phyloP scores from a whole-genome alignment of 37 sponge, comb jelly and placozoan genomes.

The Theonella swinhoei region DNA sequence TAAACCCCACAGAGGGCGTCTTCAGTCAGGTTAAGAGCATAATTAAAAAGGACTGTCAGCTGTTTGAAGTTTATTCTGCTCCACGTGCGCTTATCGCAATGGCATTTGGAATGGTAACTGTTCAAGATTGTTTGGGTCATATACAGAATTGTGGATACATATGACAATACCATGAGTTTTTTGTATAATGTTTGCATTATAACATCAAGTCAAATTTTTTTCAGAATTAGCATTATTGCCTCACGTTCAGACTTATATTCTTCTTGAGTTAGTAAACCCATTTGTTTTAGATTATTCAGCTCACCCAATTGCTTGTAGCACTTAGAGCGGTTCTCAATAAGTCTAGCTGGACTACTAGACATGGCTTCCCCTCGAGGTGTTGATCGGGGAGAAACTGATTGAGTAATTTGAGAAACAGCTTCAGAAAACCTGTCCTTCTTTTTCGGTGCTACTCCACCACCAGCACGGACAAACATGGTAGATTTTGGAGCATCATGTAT shows the following conservation, averaged over 20 bases:
- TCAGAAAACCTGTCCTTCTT: background rate
- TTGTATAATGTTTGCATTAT: no score
- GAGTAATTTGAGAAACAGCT: background rate
- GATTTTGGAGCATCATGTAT: slow-evolving; percentile 13
- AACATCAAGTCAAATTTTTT: no score
- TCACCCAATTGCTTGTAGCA: no score
- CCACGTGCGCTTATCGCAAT: background rate
- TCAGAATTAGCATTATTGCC: no score
- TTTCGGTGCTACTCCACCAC: background rate
- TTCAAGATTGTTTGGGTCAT: background rate
- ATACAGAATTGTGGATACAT: no score
- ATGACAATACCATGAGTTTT: background rate
- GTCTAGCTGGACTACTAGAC: no score
- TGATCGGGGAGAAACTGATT: no score
- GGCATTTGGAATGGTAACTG: slow-evolving; percentile 21
- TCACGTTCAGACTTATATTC: background rate
- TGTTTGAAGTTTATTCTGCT: slow-evolving; percentile 5
- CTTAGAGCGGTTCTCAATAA: no score
- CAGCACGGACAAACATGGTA: slow-evolving; percentile 11
- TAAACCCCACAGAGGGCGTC: slow-evolving; percentile 35
- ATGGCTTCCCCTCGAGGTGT: no score
- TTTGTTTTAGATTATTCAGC: no score
- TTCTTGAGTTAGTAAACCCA: background rate
- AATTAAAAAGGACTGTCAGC: no score
- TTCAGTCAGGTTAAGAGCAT: no score